Base-by-base conservation (phyloP, 2,113 vertebrate species). In the Platysteira castanea region DNA sequence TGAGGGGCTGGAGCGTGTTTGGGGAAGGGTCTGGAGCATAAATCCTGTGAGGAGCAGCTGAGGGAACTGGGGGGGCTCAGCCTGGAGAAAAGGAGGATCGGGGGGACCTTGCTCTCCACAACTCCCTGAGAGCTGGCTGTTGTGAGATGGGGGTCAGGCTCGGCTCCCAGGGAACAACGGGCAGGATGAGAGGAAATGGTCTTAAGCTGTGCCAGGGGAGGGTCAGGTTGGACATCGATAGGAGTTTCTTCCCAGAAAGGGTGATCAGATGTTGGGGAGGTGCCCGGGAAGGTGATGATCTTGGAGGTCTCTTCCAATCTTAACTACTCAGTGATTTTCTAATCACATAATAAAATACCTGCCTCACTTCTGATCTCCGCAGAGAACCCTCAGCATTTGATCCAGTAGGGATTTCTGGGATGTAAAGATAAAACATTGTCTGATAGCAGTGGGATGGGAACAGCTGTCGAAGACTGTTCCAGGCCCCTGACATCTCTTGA, bases 131-230 rank as follows among this genome's bases (percentile, higher is more conserved):
- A 24, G 33, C 33, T 39, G 64, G 2, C 1, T 19, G 44, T 2
- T 33, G 28, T 0, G 1, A 44, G 33, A 12, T 15, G 9, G 14
- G 24, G 27, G 10, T 37, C 5, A 0, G 37, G 18, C 52, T 74
- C 8, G 52, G 22, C 37, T 52, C 44, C 27, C 33, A 16, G 44
- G 22, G 44, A 81, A 7, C 27, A 33, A 4, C 0, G 0, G 23
- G 39, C 19, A 65, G 76, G 27, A 57, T 11, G 28, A n/a, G 52
- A 67, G 27, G 60, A 24, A 33, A 74, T 6, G 4, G 27, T 11
- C 52, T 44, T 31, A 20, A 37, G 3, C 44, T 44, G 37, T 22
- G 33, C 27, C 59, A 44, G 10, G 27, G 37, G 10, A 52, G 23
- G 19, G 46, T 39, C 33, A 24, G 23, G 33, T 1, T 46, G 68